Conservation (phyloP, 2,797 vertebrate species). For the Megaceryle alcyon region DNA sequence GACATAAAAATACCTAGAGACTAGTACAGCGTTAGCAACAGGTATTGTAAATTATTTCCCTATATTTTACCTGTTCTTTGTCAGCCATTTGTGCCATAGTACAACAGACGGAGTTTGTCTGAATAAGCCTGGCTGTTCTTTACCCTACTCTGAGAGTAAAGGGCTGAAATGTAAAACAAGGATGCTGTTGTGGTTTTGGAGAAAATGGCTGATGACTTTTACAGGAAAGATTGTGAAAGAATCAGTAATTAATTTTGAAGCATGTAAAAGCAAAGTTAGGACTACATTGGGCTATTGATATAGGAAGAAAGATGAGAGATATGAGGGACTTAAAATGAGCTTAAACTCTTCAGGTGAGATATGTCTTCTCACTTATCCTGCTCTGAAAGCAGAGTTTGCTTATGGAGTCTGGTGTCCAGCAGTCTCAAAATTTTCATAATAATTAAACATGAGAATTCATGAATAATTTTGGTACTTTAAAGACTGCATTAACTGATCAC, state of each 20-base stretch:
- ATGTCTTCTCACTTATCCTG: too few species aligned
- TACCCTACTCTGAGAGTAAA: not conserved
- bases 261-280: not conserved
- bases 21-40: not conserved
- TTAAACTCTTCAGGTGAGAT: too few species aligned
- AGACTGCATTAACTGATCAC: not conserved
- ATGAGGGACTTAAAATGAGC: too few species aligned
- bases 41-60: not conserved
- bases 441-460: not conserved
- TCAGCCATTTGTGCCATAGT: not conserved
- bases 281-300: not conserved
- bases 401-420: too few species aligned
- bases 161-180: not conserved
- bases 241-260: not conserved
- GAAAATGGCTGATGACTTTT: not conserved
- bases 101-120: not conserved
- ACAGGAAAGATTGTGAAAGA: not conserved
- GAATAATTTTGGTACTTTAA: not conserved
- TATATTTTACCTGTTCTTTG: not conserved
- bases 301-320: too few species aligned
- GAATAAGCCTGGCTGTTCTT: not conserved
- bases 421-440: not conserved
- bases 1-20: not conserved
- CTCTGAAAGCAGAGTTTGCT: too few species aligned
- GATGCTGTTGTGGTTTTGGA: not conserved